These are phyloP conservation scores for Leuciscus waleckii DNA, from an alignment of 2,797 vertebrate genomes.

Conservation along the genomic window DNA sequence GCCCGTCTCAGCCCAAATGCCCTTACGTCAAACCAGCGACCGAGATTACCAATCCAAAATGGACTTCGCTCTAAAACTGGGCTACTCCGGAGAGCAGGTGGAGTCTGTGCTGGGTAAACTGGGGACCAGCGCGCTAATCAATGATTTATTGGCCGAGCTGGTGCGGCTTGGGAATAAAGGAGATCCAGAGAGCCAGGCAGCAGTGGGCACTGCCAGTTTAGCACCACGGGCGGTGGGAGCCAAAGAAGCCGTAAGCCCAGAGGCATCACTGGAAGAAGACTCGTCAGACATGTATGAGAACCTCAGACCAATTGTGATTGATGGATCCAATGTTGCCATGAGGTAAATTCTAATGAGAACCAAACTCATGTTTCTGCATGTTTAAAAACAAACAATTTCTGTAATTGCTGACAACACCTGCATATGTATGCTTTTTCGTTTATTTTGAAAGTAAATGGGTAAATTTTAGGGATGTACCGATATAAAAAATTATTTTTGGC, in stretches of 20 bases:
- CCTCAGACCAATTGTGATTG: constrained; percentile 94
- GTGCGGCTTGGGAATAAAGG: constrained; percentile 95
- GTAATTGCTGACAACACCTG: not conserved
- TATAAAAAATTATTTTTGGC: not conserved
- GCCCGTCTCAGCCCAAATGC: constrained; percentile 57
- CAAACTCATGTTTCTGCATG: not conserved
- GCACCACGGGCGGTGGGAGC: constrained; percentile 79
- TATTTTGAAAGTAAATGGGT: not conserved
- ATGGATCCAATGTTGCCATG: constrained; percentile 99
- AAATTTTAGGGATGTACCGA: not conserved
- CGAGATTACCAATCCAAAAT: constrained; percentile 96
- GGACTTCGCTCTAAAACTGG: constrained; percentile 97
- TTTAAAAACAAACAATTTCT: constrained; percentile 4
- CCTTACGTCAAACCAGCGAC: constrained; percentile 72
- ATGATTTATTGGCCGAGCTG: constrained; percentile 94
- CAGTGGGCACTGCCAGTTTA: constrained; percentile 70
- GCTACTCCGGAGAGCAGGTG: constrained; percentile 94
- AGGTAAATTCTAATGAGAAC: constrained; percentile 77
- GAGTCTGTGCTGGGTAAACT: constrained; percentile 93
- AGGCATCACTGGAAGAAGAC: constrained; percentile 92
- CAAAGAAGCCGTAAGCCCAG: constrained; percentile 88
- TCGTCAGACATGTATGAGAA: constrained; percentile 89
- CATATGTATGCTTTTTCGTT: not conserved
- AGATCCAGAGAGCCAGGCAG: constrained; percentile 86
- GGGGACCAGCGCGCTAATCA: constrained; percentile 92